Evolutionary conservation across 2,113 vertebrate genomes (phyloP).

Genomic region (Muntiacus muntjak): DNA sequence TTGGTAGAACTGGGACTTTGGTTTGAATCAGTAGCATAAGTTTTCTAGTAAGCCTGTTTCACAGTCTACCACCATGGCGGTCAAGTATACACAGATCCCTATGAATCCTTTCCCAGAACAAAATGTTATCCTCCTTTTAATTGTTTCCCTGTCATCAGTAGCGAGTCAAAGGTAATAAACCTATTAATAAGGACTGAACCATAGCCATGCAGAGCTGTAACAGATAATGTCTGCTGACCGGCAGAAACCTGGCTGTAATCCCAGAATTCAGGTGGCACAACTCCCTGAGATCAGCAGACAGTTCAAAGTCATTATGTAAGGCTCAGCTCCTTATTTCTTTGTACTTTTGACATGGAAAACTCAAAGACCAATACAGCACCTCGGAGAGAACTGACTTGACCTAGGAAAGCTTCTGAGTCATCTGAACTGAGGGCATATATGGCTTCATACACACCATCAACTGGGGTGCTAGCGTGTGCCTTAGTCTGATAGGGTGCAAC

Average conservation of each 20-base stretch:
- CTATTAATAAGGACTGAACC: background rate
- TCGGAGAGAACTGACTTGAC: background rate
- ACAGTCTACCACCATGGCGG: background rate
- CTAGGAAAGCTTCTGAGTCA: background rate
- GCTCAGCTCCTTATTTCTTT: background rate
- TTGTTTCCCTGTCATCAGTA: background rate
- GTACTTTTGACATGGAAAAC: background rate
- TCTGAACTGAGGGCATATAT: background rate
- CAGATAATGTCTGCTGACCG: background rate
- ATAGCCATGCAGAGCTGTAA: background rate
- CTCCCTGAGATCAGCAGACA: background rate
- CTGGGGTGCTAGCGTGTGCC: fast-evolving
- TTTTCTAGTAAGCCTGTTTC: background rate
- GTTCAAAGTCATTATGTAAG: background rate
- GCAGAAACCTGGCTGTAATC: background rate
- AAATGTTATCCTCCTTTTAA: background rate
- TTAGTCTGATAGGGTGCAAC: background rate
- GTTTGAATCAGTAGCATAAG: background rate
- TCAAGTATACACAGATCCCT: background rate
- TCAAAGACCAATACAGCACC: background rate
- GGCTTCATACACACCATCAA: background rate
- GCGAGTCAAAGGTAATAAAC: background rate
- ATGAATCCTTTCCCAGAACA: background rate
- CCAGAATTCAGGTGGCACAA: background rate
- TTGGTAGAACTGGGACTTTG: background rate